Percentiles rank a stretch among this genome's conserved stretches.
phyloP scores from a whole-genome alignment of 2,888 invertebrate species.

The Clepsis dumicolana region DNA sequence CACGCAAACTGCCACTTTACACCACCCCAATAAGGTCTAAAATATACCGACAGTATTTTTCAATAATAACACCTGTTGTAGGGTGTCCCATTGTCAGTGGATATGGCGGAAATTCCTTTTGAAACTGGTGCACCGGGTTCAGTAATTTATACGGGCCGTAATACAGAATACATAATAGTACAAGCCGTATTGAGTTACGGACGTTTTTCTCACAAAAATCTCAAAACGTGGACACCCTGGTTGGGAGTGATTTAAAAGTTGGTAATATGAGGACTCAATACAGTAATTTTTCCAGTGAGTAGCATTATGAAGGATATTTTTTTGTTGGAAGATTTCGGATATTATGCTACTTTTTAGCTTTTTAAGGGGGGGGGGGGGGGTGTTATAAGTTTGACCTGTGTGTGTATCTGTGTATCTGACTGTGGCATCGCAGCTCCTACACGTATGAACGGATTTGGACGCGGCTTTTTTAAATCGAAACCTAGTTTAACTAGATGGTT shows the following conservation, averaged over 20 bases:
- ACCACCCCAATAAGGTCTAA: not conserved
- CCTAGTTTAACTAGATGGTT: too few relatives aligned
- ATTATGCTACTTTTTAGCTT: too few relatives aligned
- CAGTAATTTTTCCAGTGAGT: not conserved
- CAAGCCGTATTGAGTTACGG: conserved; percentile 30
- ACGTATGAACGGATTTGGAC: too few relatives aligned
- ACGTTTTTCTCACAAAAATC: too few relatives aligned
- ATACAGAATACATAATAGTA: too few relatives aligned
- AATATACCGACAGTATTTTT: conserved; percentile 4
- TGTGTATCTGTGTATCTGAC: too few relatives aligned
- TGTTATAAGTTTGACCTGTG: too few relatives aligned
- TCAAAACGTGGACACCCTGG: conserved; percentile 30
- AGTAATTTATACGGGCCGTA: conserved; percentile 38
- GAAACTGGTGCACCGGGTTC: conserved; percentile 41
- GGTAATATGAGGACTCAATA: not conserved
- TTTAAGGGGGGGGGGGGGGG: too few relatives aligned
- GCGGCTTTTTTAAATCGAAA: too few relatives aligned
- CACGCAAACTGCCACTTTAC: conserved; percentile 21
- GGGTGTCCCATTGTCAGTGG: conserved; percentile 41
- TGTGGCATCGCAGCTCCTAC: too few relatives aligned
- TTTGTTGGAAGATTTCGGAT: too few relatives aligned
- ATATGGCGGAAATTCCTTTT: conserved; percentile 35
- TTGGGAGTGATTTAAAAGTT: not conserved
- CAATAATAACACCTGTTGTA: conserved; percentile 43
- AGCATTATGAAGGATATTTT: not conserved